Evolutionary conservation across 2,113 vertebrate genomes (phyloP).

Genomic region (Dermatemys mawii): DNA sequence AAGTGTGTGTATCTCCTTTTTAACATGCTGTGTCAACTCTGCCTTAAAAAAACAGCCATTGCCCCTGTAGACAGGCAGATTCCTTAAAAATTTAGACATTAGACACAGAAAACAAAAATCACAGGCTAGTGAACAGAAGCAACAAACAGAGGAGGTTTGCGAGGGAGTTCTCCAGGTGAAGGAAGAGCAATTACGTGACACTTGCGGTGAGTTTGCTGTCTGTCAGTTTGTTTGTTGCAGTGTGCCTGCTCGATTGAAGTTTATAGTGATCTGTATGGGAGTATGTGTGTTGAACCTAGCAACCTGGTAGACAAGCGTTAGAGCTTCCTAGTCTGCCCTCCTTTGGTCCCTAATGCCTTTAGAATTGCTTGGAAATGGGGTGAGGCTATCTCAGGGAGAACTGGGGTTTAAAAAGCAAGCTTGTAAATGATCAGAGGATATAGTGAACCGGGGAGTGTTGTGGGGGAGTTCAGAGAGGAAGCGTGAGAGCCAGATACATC

Average conservation of each 20-base stretch:
- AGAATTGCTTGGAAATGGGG: neutral
- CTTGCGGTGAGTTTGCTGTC: neutral
- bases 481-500: neutral
- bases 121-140: neutral
- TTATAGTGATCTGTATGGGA: neutral
- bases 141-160: neutral
- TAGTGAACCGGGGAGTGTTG: neutral
- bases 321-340: neutral
- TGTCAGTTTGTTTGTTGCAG: neutral
- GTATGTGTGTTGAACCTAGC: neutral
- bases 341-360: neutral
- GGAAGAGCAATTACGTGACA: neutral
- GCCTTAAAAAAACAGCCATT: neutral
- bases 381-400: neutral
- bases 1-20: neutral
- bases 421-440: too few relatives aligned
- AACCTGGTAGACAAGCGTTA: neutral
- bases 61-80: neutral
- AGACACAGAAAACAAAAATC: neutral
- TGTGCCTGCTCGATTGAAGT: neutral
- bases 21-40: neutral
- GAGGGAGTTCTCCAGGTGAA: neutral
- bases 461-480: neutral
- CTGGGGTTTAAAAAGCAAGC: too few relatives aligned
- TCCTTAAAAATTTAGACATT: neutral